phyloP scores from a whole-genome alignment of 2,888 invertebrate genomes.

The Volucella bombylans region DNA sequence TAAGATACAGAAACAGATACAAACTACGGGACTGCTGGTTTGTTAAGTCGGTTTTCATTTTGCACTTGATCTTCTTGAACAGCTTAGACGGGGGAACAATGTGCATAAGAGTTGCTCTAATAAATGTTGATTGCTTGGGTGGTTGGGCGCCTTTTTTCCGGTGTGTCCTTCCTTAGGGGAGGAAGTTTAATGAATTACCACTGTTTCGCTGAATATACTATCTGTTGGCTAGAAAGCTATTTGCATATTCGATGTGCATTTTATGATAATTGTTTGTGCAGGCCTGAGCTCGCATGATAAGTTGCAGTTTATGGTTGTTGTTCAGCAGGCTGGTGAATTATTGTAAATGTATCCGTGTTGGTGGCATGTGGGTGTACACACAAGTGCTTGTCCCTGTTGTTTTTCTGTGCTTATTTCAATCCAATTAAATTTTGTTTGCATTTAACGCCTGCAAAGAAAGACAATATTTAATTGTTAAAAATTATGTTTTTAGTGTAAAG shows the following conservation, averaged over 20 bases:
- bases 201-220: conserved; percentile 49
- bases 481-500: too few relatives aligned
- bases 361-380: background rate
- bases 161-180: conserved; percentile 22
- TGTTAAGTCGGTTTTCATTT: conserved; percentile 65
- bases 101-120: conserved; percentile 73
- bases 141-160: conserved; percentile 9
- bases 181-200: conserved; percentile 31
- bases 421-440: too few relatives aligned
- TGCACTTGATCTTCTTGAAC: conserved; percentile 71
- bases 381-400: background rate
- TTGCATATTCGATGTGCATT: conserved; percentile 62
- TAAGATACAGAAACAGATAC: conserved; percentile 49
- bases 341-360: background rate
- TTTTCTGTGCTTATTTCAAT: too few relatives aligned
- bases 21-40: conserved; percentile 52
- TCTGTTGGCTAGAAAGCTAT: conserved; percentile 50
- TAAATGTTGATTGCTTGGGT: conserved; percentile 53
- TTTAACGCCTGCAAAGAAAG: too few relatives aligned
- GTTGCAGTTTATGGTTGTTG: conserved; percentile 32
- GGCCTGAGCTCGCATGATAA: conserved; percentile 57
- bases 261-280: conserved; percentile 38
- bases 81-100: conserved; percentile 64
- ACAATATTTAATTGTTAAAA: too few relatives aligned
- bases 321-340: background rate